phyloP scores from a whole-genome alignment of 1,140 invertebrate species.

The Tribolium madens region DNA sequence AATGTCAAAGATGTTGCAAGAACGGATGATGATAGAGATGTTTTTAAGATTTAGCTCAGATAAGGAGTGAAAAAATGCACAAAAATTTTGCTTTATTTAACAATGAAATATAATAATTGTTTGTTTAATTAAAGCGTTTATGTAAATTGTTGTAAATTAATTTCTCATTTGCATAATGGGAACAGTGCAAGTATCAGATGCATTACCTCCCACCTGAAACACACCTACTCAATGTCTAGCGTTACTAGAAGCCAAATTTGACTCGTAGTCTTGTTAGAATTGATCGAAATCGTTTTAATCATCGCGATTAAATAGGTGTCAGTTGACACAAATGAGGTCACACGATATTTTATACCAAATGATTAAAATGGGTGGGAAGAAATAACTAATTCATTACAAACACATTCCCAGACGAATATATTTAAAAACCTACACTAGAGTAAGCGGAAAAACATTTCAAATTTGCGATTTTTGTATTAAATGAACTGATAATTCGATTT shows the following conservation, averaged over 20 bases:
- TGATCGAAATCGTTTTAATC: neutral
- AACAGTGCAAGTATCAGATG: neutral
- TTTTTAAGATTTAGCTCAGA: neutral
- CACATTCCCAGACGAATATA: constrained; percentile 11
- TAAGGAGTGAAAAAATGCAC: too few relatives aligned
- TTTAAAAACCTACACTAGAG: too few relatives aligned
- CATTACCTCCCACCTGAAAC: neutral
- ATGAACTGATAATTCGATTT: neutral
- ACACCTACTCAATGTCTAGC: neutral
- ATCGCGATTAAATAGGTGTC: neutral
- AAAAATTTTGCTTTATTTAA: too few relatives aligned
- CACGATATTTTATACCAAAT: neutral
- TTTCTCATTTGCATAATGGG: neutral
- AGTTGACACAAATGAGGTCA: constrained; percentile 2
- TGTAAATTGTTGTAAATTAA: neutral
- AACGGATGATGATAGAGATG: neutral
- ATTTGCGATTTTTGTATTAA: too few relatives aligned
- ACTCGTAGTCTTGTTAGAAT: neutral
- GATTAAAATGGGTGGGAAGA: constrained; percentile 12
- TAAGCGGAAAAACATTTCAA: neutral
- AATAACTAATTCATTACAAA: constrained; percentile 11
- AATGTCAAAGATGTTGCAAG: constrained; percentile 9
- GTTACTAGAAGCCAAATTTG: constrained; percentile 16
- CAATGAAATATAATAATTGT: too few relatives aligned
- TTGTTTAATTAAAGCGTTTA: neutral